These are phyloP conservation scores for Symphodus melops DNA, from an alignment of 2,113 vertebrate species.

Conservation along the genomic window DNA sequence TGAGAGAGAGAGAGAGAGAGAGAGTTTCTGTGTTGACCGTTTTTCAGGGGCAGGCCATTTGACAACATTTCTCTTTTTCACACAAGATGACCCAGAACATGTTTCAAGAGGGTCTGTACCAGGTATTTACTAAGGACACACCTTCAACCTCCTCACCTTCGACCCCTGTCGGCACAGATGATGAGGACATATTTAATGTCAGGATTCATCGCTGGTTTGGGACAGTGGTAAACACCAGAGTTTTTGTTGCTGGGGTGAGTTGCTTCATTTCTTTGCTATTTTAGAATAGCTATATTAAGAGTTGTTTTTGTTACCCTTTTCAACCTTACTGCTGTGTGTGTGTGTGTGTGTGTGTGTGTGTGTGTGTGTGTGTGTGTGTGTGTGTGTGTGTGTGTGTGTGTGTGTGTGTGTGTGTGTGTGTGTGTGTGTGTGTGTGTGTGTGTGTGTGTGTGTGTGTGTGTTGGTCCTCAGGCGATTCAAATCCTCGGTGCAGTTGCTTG, in stretches of 20 bases:
- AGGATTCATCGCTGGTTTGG: constrained; percentile 81
- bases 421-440: constrained; percentile 10
- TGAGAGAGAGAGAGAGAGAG: background rate
- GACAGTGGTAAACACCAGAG: constrained; percentile 76
- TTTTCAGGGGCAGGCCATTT: too few species aligned
- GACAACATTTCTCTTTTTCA: background rate
- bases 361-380: constrained; percentile 10
- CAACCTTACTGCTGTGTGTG: background rate
- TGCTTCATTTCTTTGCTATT: background rate
- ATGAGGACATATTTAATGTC: constrained; percentile 54
- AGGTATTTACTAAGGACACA: constrained; percentile 77
- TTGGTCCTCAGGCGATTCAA: constrained; percentile 73
- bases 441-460: background rate
- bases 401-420: constrained; percentile 10
- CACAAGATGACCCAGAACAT: constrained; percentile 80
- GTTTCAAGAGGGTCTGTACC: constrained; percentile 83
- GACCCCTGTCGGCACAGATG: constrained; percentile 4
- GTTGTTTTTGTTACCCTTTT: background rate
- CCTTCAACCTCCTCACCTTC: background rate
- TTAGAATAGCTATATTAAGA: background rate
- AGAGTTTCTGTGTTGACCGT: background rate
- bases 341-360: constrained; percentile 10
- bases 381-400: constrained; percentile 10
- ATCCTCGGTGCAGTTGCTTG: constrained; percentile 68
- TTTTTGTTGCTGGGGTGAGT: constrained; percentile 79